These are phyloP conservation scores for Paramormyrops hopkinsi DNA, from an alignment of 2,797 vertebrate genomes.

Conservation along the genomic window DNA sequence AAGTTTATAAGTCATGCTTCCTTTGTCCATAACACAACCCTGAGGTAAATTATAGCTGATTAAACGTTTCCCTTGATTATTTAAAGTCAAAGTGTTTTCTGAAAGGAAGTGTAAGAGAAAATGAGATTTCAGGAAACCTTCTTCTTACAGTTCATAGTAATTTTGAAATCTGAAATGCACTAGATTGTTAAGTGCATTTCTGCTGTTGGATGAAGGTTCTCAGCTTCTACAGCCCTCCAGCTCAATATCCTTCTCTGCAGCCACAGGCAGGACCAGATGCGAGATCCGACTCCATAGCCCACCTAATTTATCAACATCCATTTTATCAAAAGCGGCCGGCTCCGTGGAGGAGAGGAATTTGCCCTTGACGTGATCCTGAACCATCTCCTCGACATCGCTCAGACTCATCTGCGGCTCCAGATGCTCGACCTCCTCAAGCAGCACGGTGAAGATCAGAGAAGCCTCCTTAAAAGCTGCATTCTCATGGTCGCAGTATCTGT, in stretches of 20 bases:
- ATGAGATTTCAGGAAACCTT: neutral
- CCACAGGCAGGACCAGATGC: slow-evolving; percentile 71
- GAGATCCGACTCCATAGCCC: slow-evolving; percentile 81
- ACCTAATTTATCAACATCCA: slow-evolving; percentile 73
- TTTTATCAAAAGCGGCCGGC: slow-evolving; percentile 52
- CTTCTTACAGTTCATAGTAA: neutral
- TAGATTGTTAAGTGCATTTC: neutral
- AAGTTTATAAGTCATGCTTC: neutral
- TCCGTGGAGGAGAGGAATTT: slow-evolving; percentile 52
- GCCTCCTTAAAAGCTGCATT: slow-evolving; percentile 64
- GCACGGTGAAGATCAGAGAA: slow-evolving; percentile 63
- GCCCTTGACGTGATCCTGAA: slow-evolving; percentile 65
- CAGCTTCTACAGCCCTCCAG: slow-evolving; percentile 52
- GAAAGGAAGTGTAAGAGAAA: neutral
- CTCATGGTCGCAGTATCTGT: slow-evolving; percentile 69
- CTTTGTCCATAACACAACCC: neutral
- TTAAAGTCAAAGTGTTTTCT: neutral
- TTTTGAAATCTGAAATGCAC: neutral
- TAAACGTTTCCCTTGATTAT: neutral
- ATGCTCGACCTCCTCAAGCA: slow-evolving; percentile 63
- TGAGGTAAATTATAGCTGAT: neutral
- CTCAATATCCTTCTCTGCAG: slow-evolving; percentile 63
- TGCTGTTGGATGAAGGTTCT: neutral
- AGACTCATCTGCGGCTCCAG: slow-evolving; percentile 54
- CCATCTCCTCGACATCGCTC: slow-evolving; percentile 64